These are phyloP conservation scores for Pavo muticus DNA, from an alignment of 2,113 vertebrate species.

Conservation along the genomic window DNA sequence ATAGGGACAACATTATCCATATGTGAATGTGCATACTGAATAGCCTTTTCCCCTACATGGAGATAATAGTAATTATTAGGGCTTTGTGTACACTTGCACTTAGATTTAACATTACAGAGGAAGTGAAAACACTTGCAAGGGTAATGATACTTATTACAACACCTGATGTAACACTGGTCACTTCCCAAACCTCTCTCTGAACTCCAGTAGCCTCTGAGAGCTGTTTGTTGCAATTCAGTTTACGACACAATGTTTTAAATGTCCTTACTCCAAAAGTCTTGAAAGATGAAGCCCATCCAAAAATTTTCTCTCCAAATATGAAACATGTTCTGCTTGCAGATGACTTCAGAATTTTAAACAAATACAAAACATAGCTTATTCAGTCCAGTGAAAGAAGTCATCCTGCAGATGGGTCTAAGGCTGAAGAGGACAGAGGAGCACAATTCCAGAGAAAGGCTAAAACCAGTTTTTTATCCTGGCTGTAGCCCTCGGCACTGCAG, in stretches of 20 bases:
- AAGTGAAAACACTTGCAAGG: slow-evolving; percentile 41
- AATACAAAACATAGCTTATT: not conserved
- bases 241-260: slow-evolving; percentile 25
- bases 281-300: slow-evolving; percentile 15
- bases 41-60: not conserved
- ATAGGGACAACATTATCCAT: not conserved
- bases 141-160: slow-evolving; percentile 20
- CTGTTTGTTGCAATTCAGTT: slow-evolving; percentile 35
- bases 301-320: slow-evolving; percentile 1
- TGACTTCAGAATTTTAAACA: slow-evolving; percentile 37
- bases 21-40: not conserved
- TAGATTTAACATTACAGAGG: not conserved
- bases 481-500: not conserved
- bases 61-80: not conserved
- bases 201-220: slow-evolving; percentile 60
- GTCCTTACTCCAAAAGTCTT: not conserved
- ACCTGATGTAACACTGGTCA: slow-evolving; percentile 39
- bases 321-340: slow-evolving; percentile 21
- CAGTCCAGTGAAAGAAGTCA: not conserved
- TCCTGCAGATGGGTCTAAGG: not conserved
- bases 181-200: slow-evolving; percentile 57
- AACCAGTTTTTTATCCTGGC: not conserved
- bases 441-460: not conserved
- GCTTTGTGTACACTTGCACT: not conserved
- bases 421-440: not conserved